A percentile compares a stretch with the other conserved stretches of the same genome.
phyloP scores from a whole-genome alignment of 1,140 invertebrate genomes.

The Brevipalpus yothersi region DNA sequence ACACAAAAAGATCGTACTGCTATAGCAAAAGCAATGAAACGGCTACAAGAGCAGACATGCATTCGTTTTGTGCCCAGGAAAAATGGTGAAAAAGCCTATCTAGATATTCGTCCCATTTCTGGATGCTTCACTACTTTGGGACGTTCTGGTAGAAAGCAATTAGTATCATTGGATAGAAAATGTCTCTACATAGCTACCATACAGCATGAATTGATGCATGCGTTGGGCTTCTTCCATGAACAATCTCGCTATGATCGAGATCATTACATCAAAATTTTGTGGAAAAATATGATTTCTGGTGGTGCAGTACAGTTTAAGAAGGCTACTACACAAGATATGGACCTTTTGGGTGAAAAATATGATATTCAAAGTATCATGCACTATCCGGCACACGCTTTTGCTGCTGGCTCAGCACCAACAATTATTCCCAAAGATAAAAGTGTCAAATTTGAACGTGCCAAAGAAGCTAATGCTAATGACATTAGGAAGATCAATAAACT shows the following conservation, averaged over 20 bases:
- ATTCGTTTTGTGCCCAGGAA: no score
- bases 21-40: no score
- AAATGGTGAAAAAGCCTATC: no score
- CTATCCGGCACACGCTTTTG: not conserved
- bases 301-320: not conserved
- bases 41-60: no score
- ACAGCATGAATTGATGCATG: slow-evolving; percentile 22
- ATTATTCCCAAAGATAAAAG: not conserved
- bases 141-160: no score
- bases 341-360: not conserved
- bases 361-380: not conserved
- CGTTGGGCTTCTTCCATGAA: slow-evolving; percentile 21
- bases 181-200: slow-evolving; percentile 9
- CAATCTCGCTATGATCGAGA: slow-evolving; percentile 20
- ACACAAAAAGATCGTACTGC: no score
- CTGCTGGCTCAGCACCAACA: not conserved
- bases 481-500: no score
- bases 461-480: no score
- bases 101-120: no score
- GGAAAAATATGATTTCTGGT: slow-evolving; percentile 6
- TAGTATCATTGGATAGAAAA: no score
- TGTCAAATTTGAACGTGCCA: no score
- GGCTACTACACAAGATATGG: not conserved
- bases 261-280: slow-evolving; percentile 13
- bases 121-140: no score